Base-by-base conservation (phyloP, 2,888 invertebrate species). In the Drosophila algonquin region DNA sequence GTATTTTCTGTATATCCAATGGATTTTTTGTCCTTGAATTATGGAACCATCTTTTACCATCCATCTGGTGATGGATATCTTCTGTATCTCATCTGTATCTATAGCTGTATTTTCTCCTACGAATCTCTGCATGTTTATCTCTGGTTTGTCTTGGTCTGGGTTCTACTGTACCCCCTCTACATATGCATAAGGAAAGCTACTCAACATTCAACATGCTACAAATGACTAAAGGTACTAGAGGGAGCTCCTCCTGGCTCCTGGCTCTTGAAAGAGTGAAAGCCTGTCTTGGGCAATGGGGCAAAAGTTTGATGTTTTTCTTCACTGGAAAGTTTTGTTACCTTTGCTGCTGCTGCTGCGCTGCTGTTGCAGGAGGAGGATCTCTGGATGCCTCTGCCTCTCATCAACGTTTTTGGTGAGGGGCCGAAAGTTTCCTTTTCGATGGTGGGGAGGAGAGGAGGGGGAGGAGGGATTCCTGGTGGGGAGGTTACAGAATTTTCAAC, bases 261-360 rank as follows among this genome's bases (percentile, higher is more conserved):
- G 24, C 9, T 50, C 32, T 54, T 14, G n/a, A 65, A 67, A 51
- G 68, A 67, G 68, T 67, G 67, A 67, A 61, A 58, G 62, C 45
- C 63, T 67, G 63, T 30, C 63, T 40, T 54, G 55, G 65, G 65
- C 65, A 50, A 46, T 65, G 50, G 75, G 67, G 56, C 55, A 54
- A 78, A 82, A 80, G 76, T 83, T 83, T 70, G 58, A 72, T 83
- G 79, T 78, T 78, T 76, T 77, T 75, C 81, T 76, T 75, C 63
- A 55, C 63, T 71, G 7, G 54, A 77, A 86, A 82, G 64, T 87
- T 82, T 77, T 57, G 65, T 63, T 69, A 75, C 65, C 72, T 78
- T 73, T 65, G 56, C 68, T 63, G 59, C 47, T 48, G 48, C 45
- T 59, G 30, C 2, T 61, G 27, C 27, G 52, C 48, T 67, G 53